Base-by-base conservation (phyloP, 1,140 invertebrate species). In the Hormaphis cornu region DNA sequence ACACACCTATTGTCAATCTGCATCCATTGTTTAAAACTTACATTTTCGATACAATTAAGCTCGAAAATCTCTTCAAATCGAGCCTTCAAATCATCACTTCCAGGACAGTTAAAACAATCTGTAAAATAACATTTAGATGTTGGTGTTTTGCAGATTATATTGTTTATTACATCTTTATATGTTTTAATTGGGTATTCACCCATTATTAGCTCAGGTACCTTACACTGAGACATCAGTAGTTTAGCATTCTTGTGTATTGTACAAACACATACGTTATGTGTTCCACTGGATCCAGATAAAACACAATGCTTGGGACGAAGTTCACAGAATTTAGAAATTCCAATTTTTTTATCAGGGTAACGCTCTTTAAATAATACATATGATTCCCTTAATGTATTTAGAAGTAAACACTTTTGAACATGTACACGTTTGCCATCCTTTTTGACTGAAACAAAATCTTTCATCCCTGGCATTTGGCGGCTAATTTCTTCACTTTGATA, bases 221-320 rank as follows among this genome's bases (percentile, higher is more conserved):
- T n/a, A n/a, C n/a, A n/a, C n/a, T n/a, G n/a, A n/a, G n/a, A n/a
- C n/a, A 74, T 71, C 72, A 74, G 73, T 24, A 75, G 71, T 70
- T 73, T 74, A 6, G 73, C 46, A 50, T 76, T 76, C 59, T 75
- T 72, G 70, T 75, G 73, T 30, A 69, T 58, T 9, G 53, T 33
- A 69, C 74, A 76, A 16, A 75, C 71, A 56, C 73, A 75, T 40
- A 73, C 71, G 22, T 71, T 70, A 63, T 76, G 70, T 20, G 72
- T 74, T 4, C 73, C 72, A 58, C 46, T 58, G 10, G 63, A 37
- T 37, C 72, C 72, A 42, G 72, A 73, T 28, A 72, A 52, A 44
- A 74, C 61, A 70, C 71, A 74, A 40, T 73, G 24, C 56, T 70
- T 71, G 2, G 71, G 72, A 37, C 72, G 42, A 44, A 74, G 61